phyloP scores from a whole-genome alignment of 2,888 invertebrate species.

The Poecilus cupreus region DNA sequence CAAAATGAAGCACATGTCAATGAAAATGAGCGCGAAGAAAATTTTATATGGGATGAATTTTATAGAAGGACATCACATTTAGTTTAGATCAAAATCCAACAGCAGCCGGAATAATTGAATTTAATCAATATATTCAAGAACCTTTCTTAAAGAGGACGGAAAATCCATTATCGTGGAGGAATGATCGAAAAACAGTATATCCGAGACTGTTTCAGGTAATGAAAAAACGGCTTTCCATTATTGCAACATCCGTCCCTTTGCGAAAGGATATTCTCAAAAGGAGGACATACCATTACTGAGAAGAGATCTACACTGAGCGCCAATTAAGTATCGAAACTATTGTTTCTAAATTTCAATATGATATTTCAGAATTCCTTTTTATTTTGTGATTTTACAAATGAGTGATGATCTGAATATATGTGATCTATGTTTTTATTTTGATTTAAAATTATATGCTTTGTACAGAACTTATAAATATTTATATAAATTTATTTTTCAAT shows the following conservation, averaged over 20 bases:
- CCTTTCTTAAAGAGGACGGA: constrained; percentile 58
- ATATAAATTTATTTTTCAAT: too few species aligned
- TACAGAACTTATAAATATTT: too few species aligned
- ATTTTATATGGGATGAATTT: constrained; percentile 60
- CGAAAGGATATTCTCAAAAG: constrained; percentile 63
- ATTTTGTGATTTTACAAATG: too few species aligned
- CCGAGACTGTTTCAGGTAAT: constrained; percentile 61
- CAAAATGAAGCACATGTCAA: neutral
- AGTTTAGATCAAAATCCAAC: constrained; percentile 55
- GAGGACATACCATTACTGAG: constrained; percentile 61
- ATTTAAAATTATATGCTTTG: too few species aligned
- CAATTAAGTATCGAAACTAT: constrained; percentile 59
- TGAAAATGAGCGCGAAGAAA: neutral
- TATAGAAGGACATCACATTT: constrained; percentile 57
- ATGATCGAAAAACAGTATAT: constrained; percentile 60
- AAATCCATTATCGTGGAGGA: constrained; percentile 63
- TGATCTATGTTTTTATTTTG: too few species aligned
- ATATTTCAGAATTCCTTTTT: neutral
- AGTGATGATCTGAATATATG: too few species aligned
- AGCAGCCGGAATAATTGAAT: constrained; percentile 61
- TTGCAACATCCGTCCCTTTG: constrained; percentile 63
- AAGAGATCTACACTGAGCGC: constrained; percentile 61
- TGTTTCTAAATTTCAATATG: constrained; percentile 43
- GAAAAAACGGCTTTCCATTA: constrained; percentile 61
- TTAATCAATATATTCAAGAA: constrained; percentile 62